A percentile compares a stretch with the other conserved stretches of the same genome.
Evolutionary conservation across 1,140 invertebrate species (phyloP).

Genomic region (Colletes latitarsis): DNA sequence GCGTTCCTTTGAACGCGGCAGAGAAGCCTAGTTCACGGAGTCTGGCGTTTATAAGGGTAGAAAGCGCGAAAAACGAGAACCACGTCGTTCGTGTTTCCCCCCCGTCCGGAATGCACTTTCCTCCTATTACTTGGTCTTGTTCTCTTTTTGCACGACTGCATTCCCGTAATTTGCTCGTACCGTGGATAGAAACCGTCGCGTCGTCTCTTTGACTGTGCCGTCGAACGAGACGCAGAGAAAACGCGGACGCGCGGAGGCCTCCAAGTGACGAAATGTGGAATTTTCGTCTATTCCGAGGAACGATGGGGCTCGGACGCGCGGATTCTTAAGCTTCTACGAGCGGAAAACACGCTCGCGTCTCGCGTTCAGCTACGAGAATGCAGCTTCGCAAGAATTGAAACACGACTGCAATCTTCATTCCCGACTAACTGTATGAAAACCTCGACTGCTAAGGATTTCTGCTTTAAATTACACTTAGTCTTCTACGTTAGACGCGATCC

Average conservation of each 20-base stretch:
- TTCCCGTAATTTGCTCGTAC: conserved; percentile 37
- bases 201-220: conserved; percentile 21
- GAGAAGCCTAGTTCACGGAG: neutral
- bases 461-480: no score
- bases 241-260: conserved; percentile 16
- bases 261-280: conserved; percentile 29
- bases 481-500: neutral
- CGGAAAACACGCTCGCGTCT: conserved; percentile 2
- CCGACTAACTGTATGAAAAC: neutral
- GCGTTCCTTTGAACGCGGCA: conserved; percentile 10
- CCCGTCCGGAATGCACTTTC: conserved; percentile 19
- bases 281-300: neutral
- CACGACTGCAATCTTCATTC: neutral
- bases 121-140: conserved; percentile 32
- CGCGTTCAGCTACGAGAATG: neutral
- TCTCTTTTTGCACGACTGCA: conserved; percentile 40
- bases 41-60: conserved; percentile 8
- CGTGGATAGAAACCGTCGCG: conserved; percentile 40
- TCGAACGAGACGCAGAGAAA: conserved; percentile 19
- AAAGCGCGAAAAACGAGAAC: conserved; percentile 12
- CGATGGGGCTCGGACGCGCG: neutral
- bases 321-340: conserved; percentile 14
- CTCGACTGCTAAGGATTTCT: no score
- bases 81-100: neutral
- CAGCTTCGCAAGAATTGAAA: neutral